Evolutionary conservation across 2,888 invertebrate genomes (phyloP).

Genomic region (Scaptomyza parva): DNA sequence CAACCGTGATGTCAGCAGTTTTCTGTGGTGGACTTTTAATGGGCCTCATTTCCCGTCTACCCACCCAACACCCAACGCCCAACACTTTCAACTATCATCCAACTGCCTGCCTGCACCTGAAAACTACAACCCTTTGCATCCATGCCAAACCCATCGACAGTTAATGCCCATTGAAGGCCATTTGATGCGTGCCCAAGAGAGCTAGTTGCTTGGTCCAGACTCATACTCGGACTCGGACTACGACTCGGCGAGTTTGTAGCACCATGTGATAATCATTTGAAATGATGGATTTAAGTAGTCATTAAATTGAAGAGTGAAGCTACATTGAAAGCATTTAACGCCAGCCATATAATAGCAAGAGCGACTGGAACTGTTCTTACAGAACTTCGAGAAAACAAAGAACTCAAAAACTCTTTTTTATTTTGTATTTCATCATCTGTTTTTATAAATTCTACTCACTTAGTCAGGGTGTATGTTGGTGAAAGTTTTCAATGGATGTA

Average conservation of each 20-base stretch:
- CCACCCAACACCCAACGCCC: background rate
- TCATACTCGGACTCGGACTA: background rate
- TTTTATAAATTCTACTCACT: background rate
- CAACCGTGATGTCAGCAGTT: conserved; percentile 69
- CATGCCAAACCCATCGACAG: conserved; percentile 17
- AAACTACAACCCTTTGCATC: conserved; percentile 4
- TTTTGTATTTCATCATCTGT: background rate
- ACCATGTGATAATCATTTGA: conserved; percentile 68
- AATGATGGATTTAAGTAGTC: conserved; percentile 78
- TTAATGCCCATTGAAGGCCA: conserved; percentile 74
- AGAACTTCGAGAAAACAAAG: background rate
- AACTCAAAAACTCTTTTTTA: background rate
- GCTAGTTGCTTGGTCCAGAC: conserved; percentile 24
- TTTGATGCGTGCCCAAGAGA: conserved; percentile 76
- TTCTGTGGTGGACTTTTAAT: conserved; percentile 72
- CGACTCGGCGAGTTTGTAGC: conserved; percentile 40
- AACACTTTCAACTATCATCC: background rate
- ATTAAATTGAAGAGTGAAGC: conserved; percentile 68
- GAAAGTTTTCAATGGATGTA: too few species aligned
- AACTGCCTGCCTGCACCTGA: conserved; percentile 4
- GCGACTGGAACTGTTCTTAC: background rate
- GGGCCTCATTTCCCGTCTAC: conserved; percentile 28
- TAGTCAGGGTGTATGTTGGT: background rate
- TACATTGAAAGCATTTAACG: conserved; percentile 30
- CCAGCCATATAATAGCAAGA: background rate